These are phyloP conservation scores for Podiceps cristatus DNA, from an alignment of 2,113 vertebrate genomes.

Conservation along the genomic window DNA sequence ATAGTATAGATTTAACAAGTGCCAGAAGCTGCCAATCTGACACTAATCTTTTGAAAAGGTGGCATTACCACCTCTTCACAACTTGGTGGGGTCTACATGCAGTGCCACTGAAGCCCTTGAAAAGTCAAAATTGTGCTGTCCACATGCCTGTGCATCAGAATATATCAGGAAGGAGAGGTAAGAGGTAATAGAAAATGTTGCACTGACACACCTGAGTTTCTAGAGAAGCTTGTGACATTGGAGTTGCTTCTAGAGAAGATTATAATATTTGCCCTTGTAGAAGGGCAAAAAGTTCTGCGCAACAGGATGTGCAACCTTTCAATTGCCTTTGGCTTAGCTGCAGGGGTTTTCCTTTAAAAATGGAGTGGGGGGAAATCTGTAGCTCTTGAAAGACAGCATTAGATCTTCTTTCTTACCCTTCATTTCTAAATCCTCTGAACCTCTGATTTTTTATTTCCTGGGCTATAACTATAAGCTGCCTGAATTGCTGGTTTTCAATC, in stretches of 20 bases:
- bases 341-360: neutral
- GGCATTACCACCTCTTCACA: neutral
- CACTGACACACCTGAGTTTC: neutral
- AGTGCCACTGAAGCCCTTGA: neutral
- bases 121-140: neutral
- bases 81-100: neutral
- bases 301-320: neutral
- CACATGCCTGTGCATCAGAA: neutral
- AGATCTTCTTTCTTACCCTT: neutral
- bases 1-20: neutral
- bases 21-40: neutral
- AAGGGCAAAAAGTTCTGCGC: neutral
- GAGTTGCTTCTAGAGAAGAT: neutral
- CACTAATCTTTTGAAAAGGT: neutral
- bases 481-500: slow-evolving; percentile 20
- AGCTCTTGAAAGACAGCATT: neutral
- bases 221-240: neutral
- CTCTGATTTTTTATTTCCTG: slow-evolving; percentile 26
- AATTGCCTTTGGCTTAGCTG: neutral
- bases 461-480: neutral
- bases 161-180: neutral
- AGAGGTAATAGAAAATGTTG: neutral
- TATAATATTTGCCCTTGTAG: neutral
- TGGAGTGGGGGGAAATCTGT: neutral
- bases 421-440: slow-evolving; percentile 17